Conservation (phyloP, 37 sponge, comb jelly and placozoan genomes). For the Tethya wilhelma region DNA sequence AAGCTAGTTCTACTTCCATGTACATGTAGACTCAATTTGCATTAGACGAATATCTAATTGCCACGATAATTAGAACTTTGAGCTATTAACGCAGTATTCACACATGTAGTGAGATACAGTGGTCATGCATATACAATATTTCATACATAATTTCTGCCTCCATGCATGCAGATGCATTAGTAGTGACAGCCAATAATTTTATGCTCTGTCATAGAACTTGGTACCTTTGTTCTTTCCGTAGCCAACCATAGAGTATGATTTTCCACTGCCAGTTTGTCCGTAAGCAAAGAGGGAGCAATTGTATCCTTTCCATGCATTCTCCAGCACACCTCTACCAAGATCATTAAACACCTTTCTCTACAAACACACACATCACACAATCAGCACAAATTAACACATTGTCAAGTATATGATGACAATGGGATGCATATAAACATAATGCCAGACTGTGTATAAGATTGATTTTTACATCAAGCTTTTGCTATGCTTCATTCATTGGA, state of each 20-base stretch:
- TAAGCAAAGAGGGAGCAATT: constrained; percentile 87
- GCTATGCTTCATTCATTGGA: no score
- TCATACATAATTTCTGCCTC: not conserved
- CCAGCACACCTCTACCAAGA: constrained; percentile 77
- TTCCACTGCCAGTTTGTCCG: constrained; percentile 84
- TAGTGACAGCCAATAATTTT: no score
- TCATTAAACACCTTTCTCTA: constrained; percentile 66
- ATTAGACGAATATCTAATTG: no score
- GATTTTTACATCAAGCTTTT: no score
- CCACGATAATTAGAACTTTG: no score
- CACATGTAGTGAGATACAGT: not conserved
- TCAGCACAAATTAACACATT: not conserved
- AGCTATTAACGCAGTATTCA: not conserved
- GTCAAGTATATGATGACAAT: not conserved
- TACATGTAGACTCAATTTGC: no score
- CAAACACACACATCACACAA: no score
- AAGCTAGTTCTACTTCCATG: no score
- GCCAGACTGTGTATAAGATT: no score
- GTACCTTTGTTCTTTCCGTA: constrained; percentile 81
- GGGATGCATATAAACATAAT: no score
- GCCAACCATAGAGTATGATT: constrained; percentile 82
- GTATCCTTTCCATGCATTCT: constrained; percentile 83
- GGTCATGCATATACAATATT: not conserved
- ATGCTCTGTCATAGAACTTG: no score
- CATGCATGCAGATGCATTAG: not conserved